Conservation (phyloP, 2,113 vertebrate species). For the Pelmatolapia mariae region DNA sequence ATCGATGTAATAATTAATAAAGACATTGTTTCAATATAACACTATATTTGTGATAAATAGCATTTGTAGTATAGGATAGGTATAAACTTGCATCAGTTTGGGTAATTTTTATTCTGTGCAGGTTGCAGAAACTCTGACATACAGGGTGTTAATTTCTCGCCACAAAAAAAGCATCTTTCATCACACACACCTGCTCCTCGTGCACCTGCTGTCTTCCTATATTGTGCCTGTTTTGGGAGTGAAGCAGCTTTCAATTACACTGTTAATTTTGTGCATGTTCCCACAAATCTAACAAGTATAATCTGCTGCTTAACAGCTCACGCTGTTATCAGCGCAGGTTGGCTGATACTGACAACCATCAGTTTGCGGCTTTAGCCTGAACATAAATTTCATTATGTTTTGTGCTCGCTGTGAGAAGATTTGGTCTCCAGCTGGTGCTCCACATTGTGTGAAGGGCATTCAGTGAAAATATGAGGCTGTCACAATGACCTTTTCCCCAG, state of each 20-base stretch:
- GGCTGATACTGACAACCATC: slow-evolving; percentile 4
- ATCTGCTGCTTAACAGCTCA: neutral
- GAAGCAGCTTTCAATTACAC: neutral
- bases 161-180: neutral
- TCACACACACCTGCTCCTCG: neutral
- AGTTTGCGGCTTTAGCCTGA: neutral
- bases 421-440: slow-evolving; percentile 11
- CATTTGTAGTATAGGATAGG: neutral
- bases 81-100: neutral
- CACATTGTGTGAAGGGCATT: slow-evolving; percentile 21
- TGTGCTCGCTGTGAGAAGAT: slow-evolving; percentile 5
- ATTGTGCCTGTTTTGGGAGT: neutral
- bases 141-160: neutral
- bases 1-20: neutral
- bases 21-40: neutral
- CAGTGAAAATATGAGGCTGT: slow-evolving; percentile 52
- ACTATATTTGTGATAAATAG: neutral
- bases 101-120: neutral
- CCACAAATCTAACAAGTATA: slow-evolving; percentile 2
- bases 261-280: neutral
- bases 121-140: neutral
- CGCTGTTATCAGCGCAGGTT: slow-evolving; percentile 1
- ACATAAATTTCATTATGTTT: slow-evolving; percentile 27
- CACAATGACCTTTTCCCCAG: slow-evolving; percentile 60
- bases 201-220: neutral